These are phyloP conservation scores for Orchesella cincta DNA, from an alignment of 1,140 invertebrate genomes.

Conservation along the genomic window DNA sequence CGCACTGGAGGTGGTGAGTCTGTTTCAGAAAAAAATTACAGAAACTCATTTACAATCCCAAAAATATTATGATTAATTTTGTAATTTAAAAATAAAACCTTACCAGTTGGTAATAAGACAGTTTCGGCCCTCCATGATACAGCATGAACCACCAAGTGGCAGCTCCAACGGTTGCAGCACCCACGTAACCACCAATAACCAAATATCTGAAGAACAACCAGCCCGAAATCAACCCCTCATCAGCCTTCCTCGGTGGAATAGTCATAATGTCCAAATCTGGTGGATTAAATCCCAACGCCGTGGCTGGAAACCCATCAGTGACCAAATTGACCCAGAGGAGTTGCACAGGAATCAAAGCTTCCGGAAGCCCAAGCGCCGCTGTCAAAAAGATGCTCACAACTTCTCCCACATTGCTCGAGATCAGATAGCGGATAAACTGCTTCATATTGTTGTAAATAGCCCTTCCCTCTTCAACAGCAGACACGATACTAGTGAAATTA, in stretches of 20 bases:
- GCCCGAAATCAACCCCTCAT: slow-evolving; percentile 97
- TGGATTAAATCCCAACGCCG: slow-evolving; percentile 99
- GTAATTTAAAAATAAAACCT: slow-evolving; percentile 51
- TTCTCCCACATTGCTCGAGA: slow-evolving; percentile 99
- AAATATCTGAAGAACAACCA: slow-evolving; percentile 99
- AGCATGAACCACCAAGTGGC: slow-evolving; percentile 99
- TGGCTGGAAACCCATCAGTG: slow-evolving; percentile 99
- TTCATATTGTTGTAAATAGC: slow-evolving; percentile 99
- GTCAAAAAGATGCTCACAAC: slow-evolving; percentile 99
- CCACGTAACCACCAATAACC: slow-evolving; percentile 89
- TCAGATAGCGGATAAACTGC: slow-evolving; percentile 99
- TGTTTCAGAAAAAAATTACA: slow-evolving; percentile 53
- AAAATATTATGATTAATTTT: neutral
- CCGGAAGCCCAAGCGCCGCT: slow-evolving; percentile 97
- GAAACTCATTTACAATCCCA: neutral
- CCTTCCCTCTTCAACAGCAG: slow-evolving; percentile 98
- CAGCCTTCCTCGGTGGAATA: slow-evolving; percentile 93
- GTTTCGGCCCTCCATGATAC: slow-evolving; percentile 87
- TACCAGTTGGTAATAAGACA: slow-evolving; percentile 95
- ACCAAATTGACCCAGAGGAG: slow-evolving; percentile 99
- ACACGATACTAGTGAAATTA: slow-evolving; percentile 99
- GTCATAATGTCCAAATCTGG: slow-evolving; percentile 99
- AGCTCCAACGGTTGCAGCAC: slow-evolving; percentile 95
- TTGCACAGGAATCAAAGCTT: slow-evolving; percentile 99
- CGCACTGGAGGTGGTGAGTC: slow-evolving; percentile 81